Percentiles rank a stretch among this genome's conserved stretches.
phyloP scores from a whole-genome alignment of 2,888 invertebrate genomes.

The Rosalia funebris region DNA sequence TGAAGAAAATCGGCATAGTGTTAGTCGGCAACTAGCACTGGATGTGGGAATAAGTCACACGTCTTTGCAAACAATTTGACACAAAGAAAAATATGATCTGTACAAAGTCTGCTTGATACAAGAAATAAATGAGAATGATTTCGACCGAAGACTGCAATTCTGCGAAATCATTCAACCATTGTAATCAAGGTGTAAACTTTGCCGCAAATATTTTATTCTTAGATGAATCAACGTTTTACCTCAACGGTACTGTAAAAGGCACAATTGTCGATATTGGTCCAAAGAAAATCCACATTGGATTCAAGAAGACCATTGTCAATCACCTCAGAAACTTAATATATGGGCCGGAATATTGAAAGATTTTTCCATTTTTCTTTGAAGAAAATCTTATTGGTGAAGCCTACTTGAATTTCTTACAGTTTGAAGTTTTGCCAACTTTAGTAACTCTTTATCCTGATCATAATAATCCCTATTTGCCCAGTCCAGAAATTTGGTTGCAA shows the following conservation, averaged over 20 bases:
- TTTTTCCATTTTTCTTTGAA: too few species aligned
- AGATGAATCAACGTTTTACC: background rate
- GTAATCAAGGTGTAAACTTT: background rate
- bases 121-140: background rate
- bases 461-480: background rate
- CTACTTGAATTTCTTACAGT: too few species aligned
- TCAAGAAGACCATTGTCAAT: background rate
- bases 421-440: too few species aligned
- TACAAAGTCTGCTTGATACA: background rate
- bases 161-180: background rate
- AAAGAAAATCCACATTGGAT: background rate
- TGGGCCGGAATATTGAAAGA: too few species aligned
- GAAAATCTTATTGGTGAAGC: too few species aligned
- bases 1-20: too few species aligned
- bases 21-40: too few species aligned
- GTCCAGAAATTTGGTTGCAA: background rate
- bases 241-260: background rate
- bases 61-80: too few species aligned
- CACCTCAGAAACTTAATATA: background rate
- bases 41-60: too few species aligned
- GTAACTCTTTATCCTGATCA: too few species aligned
- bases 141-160: background rate
- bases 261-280: background rate
- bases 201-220: background rate
- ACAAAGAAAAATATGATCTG: background rate